Conservation (phyloP, 1,140 invertebrate species). For the Pachypeltis micranthus region DNA sequence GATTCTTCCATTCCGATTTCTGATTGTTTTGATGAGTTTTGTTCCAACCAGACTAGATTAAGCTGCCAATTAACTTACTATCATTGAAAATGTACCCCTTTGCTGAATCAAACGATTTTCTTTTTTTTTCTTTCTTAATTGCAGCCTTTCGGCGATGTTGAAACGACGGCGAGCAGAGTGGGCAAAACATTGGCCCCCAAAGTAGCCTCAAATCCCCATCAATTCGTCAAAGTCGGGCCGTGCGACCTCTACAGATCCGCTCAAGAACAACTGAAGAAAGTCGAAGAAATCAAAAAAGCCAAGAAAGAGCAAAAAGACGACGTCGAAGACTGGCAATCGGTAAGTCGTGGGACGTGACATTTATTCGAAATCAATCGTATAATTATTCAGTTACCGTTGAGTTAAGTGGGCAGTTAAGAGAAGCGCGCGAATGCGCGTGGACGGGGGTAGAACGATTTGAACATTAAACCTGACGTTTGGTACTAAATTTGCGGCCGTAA, state of each 20-base stretch:
- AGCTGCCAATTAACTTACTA: too few species aligned
- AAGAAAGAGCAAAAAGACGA: slow-evolving; percentile 63
- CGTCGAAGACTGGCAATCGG: slow-evolving; percentile 85
- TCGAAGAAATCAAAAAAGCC: slow-evolving; percentile 68
- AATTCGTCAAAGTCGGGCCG: slow-evolving; percentile 80
- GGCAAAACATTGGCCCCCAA: slow-evolving; percentile 47
- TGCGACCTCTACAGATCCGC: slow-evolving; percentile 70
- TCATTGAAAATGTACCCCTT: too few species aligned
- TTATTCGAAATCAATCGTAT: too few species aligned
- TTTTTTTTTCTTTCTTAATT: slow-evolving; percentile 9
- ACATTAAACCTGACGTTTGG: too few species aligned
- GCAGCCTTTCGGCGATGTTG: slow-evolving; percentile 3
- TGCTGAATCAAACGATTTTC: neutral
- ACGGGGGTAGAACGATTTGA: too few species aligned
- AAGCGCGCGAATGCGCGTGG: too few species aligned
- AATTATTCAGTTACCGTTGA: too few species aligned
- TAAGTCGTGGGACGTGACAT: slow-evolving; percentile 43
- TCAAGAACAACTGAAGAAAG: slow-evolving; percentile 71
- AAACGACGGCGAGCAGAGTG: slow-evolving; percentile 9
- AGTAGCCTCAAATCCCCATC: slow-evolving; percentile 70
- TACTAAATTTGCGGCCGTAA: too few species aligned
- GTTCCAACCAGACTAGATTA: too few species aligned
- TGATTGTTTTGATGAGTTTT: too few species aligned
- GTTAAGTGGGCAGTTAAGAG: too few species aligned
- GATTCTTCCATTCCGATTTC: too few species aligned